These are phyloP conservation scores for Drosophila picticornis DNA, from an alignment of 2,888 invertebrate genomes.

Conservation along the genomic window DNA sequence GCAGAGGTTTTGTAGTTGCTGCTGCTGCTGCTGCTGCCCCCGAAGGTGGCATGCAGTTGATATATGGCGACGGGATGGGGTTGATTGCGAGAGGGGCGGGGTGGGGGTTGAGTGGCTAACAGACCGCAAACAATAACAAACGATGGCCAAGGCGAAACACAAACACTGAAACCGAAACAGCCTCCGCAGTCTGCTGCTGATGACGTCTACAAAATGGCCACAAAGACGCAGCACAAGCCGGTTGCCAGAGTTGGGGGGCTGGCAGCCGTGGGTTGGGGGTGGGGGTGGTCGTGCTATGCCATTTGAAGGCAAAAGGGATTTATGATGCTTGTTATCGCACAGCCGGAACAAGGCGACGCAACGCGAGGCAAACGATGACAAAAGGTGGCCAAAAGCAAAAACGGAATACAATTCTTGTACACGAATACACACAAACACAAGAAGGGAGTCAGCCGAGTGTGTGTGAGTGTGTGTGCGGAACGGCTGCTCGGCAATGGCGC, in stretches of 20 bases:
- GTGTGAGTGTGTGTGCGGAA: constrained; percentile 1
- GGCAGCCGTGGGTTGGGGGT: neutral
- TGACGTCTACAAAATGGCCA: constrained; percentile 56
- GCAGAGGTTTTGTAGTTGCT: constrained; percentile 4
- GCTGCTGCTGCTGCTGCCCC: constrained; percentile 7
- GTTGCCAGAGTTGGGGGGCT: neutral
- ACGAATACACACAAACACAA: constrained; percentile 9
- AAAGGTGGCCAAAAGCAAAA: constrained; percentile 66
- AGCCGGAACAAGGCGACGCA: constrained; percentile 52
- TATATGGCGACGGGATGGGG: constrained; percentile 46
- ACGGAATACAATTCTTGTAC: constrained; percentile 19
- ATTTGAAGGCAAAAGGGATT: constrained; percentile 77
- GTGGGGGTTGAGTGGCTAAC: constrained; percentile 56
- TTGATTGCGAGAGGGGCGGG: neutral
- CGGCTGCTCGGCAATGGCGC: constrained; percentile 52
- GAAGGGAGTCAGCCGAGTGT: constrained; percentile 6
- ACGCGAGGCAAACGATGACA: constrained; percentile 73
- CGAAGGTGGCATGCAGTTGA: constrained; percentile 48
- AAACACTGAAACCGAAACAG: constrained; percentile 60
- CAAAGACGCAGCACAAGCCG: constrained; percentile 35
- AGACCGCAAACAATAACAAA: constrained; percentile 81
- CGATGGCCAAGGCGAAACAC: constrained; percentile 63
- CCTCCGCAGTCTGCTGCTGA: constrained; percentile 18
- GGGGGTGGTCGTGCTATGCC: constrained; percentile 44
- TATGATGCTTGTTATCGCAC: constrained; percentile 81